A percentile compares a stretch with the other conserved stretches of the same genome.
These are phyloP conservation scores for Ostrea denselamellosa DNA, from an alignment of 1,140 invertebrate genomes.

Conservation along the genomic window DNA sequence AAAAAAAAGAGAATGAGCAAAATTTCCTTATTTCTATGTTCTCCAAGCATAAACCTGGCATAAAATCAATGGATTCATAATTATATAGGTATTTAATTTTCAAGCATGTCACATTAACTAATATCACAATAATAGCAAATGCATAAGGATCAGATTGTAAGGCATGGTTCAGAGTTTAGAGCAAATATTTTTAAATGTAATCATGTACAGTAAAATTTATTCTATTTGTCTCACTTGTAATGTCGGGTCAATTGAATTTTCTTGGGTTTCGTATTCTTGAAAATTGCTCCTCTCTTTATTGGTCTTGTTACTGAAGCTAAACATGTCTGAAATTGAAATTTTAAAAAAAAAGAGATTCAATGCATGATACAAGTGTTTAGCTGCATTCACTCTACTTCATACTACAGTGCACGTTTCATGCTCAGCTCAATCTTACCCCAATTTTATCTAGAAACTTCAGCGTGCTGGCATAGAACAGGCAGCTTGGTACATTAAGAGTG, in stretches of 20 bases:
- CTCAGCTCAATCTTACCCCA: constrained; percentile 80
- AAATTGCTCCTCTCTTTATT: constrained; percentile 92
- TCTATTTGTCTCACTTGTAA: constrained; percentile 82
- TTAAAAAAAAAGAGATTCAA: neutral
- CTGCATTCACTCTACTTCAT: neutral
- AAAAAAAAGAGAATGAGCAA: too few relatives aligned
- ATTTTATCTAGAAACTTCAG: constrained; percentile 93
- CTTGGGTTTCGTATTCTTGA: constrained; percentile 89
- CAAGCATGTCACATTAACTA: too few relatives aligned
- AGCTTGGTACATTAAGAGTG: constrained; percentile 82
- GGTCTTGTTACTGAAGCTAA: constrained; percentile 96
- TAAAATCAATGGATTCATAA: too few relatives aligned
- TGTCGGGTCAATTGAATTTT: constrained; percentile 96
- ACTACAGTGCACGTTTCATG: neutral
- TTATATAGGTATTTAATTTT: too few relatives aligned
- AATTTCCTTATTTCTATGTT: too few relatives aligned
- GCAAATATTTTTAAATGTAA: too few relatives aligned
- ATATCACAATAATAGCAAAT: too few relatives aligned
- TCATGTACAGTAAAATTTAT: too few relatives aligned
- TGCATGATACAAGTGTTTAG: neutral
- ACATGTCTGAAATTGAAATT: constrained; percentile 84
- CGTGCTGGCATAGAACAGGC: constrained; percentile 94
- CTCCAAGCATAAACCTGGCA: too few relatives aligned
- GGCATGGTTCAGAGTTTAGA: too few relatives aligned
- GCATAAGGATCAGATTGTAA: too few relatives aligned